Base-by-base conservation (phyloP, 2,888 invertebrate species). In the Conchocele bisecta region DNA sequence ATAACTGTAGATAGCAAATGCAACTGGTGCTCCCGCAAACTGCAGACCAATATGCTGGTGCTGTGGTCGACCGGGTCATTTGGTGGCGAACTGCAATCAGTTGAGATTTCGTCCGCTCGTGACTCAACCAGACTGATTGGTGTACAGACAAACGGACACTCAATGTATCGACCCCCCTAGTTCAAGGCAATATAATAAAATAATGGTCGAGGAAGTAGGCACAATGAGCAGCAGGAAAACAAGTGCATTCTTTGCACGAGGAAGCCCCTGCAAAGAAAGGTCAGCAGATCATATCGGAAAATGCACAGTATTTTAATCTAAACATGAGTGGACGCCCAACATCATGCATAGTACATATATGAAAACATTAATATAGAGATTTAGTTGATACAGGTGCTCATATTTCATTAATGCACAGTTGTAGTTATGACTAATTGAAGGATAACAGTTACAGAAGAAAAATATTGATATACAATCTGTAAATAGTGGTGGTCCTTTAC, bases 381-480 rank as follows among this genome's bases (percentile, higher is more conserved):
- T 37, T 65, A 20, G 39, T 69, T 0, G 69, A 74, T 33, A 41
- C 60, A 1, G 64, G 64, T 11, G 73, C 68, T 9, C 54, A 68
- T 17, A 54, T 63, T 24, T 58, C 54, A 35, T 31, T 67, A 29
- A 63, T 73, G 39, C 63, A 63, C 28, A 20, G 31, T 0, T 48
- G 31, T 28, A 26, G 37, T 9, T 57, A 17, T 29, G 57, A 46
- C 28, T 31, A 29, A 13, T 20, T 53, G 9, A 50, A 59, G 53
- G 11, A 31, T 26, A 35, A 51, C 37, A 31, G 33, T 33, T 73
- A 11, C 17, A 28, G 7, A 67, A 67, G 11, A 54, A 54, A 11
- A 59, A 54, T 1, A 22, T 37, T 22, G 22, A 44, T 37, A 37
- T 56, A 20, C 26, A 53, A 26, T 39, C 56, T 4, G 54, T 41